Percentiles rank a stretch among this genome's conserved stretches.
These are phyloP conservation scores for Tortrix viridana DNA, from an alignment of 2,888 invertebrate species.

Conservation along the genomic window DNA sequence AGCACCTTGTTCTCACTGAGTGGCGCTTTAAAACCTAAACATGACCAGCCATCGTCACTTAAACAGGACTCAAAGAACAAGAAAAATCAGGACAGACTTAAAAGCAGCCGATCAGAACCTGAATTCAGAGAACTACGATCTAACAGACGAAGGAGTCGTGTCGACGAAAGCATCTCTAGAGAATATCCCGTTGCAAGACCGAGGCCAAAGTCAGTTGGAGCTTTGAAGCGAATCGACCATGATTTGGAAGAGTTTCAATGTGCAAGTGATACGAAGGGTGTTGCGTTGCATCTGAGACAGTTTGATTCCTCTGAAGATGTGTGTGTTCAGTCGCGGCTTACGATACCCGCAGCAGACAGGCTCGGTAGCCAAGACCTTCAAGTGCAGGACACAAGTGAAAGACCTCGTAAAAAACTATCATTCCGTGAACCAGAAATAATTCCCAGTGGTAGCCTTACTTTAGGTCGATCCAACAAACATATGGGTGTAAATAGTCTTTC, in stretches of 20 bases:
- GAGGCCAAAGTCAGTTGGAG: constrained; percentile 73
- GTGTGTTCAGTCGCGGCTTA: constrained; percentile 72
- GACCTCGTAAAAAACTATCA: constrained; percentile 93
- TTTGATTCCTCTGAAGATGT: constrained; percentile 70
- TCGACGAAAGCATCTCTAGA: constrained; percentile 55
- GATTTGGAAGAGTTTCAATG: constrained; percentile 57
- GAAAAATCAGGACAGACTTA: constrained; percentile 67
- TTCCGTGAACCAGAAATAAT: constrained; percentile 93
- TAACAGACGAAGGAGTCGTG: constrained; percentile 66
- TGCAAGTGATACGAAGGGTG: constrained; percentile 57
- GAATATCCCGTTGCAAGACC: constrained; percentile 56
- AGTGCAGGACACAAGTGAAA: constrained; percentile 71
- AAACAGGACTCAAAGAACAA: constrained; percentile 80
- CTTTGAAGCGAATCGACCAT: constrained; percentile 65
- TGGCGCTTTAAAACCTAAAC: constrained; percentile 76
- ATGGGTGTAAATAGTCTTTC: constrained; percentile 76
- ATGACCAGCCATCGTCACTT: constrained; percentile 56
- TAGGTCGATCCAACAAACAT: constrained; percentile 71
- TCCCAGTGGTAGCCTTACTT: constrained; percentile 60
- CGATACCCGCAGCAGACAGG: constrained; percentile 73
- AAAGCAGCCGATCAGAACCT: constrained; percentile 70
- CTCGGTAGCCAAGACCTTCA: constrained; percentile 61
- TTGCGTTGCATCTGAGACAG: constrained; percentile 55
- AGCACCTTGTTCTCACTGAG: constrained; percentile 75
- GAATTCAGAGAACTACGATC: constrained; percentile 69